phyloP scores from a whole-genome alignment of 2,888 invertebrate genomes.

The Epsilonema sp. region DNA sequence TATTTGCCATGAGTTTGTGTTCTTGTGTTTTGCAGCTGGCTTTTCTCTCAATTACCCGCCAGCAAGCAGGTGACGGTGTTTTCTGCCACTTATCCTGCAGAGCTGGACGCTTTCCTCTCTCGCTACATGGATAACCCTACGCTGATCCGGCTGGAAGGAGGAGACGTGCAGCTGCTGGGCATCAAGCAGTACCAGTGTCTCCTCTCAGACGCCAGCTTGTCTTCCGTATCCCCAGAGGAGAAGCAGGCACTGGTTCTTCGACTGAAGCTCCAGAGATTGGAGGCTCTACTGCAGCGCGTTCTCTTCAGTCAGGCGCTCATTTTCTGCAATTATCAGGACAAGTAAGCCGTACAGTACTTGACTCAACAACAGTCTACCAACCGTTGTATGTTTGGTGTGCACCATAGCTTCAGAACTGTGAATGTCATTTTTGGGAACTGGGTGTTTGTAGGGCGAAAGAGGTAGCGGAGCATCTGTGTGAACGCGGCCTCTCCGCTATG shows the following conservation, averaged over 20 bases:
- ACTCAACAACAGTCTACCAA: too few relatives aligned
- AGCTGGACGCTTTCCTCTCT: slow-evolving; percentile 47
- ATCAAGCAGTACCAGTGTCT: slow-evolving; percentile 20
- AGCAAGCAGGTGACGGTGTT: slow-evolving; percentile 71
- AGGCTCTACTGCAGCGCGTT: slow-evolving; percentile 44
- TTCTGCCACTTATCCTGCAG: slow-evolving; percentile 73
- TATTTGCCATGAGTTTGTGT: slow-evolving; percentile 1
- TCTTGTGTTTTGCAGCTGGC: slow-evolving; percentile 45
- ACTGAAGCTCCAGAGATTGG: slow-evolving; percentile 20
- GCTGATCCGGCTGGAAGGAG: slow-evolving; percentile 49
- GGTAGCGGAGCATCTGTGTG: slow-evolving; percentile 48
- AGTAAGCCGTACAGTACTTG: too few relatives aligned
- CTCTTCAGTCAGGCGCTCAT: slow-evolving; percentile 72
- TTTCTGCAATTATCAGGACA: slow-evolving; percentile 76
- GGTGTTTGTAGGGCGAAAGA: slow-evolving; percentile 46
- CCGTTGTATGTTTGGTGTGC: too few relatives aligned
- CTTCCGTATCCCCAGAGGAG: neutral
- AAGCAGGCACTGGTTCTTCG: neutral
- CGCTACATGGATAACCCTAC: slow-evolving; percentile 57
- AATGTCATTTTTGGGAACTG: too few relatives aligned
- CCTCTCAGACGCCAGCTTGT: too few relatives aligned
- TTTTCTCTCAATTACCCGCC: slow-evolving; percentile 49
- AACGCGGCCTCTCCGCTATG: slow-evolving; percentile 53
- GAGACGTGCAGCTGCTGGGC: slow-evolving; percentile 41
- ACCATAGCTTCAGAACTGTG: too few relatives aligned